Base-by-base conservation (phyloP, 1,140 invertebrate genomes). In the Oryzaephilus surinamensis region DNA sequence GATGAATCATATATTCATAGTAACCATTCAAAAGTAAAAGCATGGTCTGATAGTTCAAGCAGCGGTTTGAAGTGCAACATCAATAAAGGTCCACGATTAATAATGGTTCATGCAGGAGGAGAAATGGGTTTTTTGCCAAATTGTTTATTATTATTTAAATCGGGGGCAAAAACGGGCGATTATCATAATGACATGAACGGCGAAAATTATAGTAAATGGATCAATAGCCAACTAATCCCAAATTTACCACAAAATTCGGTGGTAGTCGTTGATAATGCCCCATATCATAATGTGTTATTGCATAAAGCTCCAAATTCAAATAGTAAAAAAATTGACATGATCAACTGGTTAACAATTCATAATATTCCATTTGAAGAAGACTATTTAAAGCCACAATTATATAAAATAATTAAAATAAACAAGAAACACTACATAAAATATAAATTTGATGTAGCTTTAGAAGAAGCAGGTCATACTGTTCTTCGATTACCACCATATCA, bases 231-330 rank as follows among this genome's bases (percentile, higher is more conserved):
- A 23, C 30, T 38, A 31, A 13, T 36, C 2, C 10, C 23, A 26
- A 36, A 61, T 29, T 21, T 65, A 7, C 50, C 46, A 12, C n/a
- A 23, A 7, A 44, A 51, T 16, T 43, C 34, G 12, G 48, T 63
- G 16, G 37, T 61, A 6, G 50, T 65, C 0, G 49, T 64, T 12
- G 61, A 65, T 30, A 63, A 64, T 41, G 63, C 56, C 10, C 40
- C 58, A 1, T 65, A 64, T 38, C 58, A 62, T 41, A 51, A 45
- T 32, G 44, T 42, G 16, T 47, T 56, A 43, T 12, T 19, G 17
- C 33, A 54, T 28, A 50, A 46, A 35, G 27, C 41, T 15, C 53
- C 57, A 31, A 47, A 41, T 27, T 31, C 38, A n/a, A 16, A 24
- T 14, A 27, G 21, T 13, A 45, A 32, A 24, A 58, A 58, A 49